These are phyloP conservation scores for Platynereis dumerilii DNA, from an alignment of 2,888 invertebrate species.

Conservation along the genomic window DNA sequence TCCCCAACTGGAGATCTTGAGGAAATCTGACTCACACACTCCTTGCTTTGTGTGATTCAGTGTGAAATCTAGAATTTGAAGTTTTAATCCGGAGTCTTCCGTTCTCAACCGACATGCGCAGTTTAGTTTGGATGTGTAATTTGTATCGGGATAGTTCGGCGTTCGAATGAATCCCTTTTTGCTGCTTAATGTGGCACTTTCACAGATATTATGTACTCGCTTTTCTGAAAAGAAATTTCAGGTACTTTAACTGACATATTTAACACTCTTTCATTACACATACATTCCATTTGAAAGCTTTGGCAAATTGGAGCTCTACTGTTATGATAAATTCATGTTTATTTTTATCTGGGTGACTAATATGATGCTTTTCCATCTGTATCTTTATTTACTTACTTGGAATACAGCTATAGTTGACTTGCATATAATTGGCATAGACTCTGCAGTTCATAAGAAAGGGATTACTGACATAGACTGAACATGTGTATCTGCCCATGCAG, in stretches of 20 bases:
- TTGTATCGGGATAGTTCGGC: slow-evolving; percentile 29
- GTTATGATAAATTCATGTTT: too few relatives aligned
- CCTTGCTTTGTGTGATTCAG: slow-evolving; percentile 18
- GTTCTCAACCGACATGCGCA: slow-evolving; percentile 30
- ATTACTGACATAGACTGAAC: slow-evolving; percentile 32
- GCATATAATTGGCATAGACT: slow-evolving; percentile 35
- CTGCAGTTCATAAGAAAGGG: slow-evolving; percentile 33
- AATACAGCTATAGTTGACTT: slow-evolving; percentile 34
- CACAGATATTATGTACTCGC: slow-evolving; percentile 20
- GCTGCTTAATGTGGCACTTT: slow-evolving; percentile 3
- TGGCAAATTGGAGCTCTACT: too few relatives aligned
- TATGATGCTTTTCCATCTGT: too few relatives aligned
- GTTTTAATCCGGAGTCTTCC: slow-evolving; percentile 20
- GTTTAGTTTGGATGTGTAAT: slow-evolving; percentile 23
- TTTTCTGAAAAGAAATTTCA: slow-evolving; percentile 11
- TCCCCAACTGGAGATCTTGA: slow-evolving; percentile 24
- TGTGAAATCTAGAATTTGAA: slow-evolving; percentile 29
- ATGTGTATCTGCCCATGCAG: slow-evolving; percentile 32
- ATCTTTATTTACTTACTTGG: slow-evolving; percentile 29
- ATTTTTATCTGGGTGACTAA: too few relatives aligned
- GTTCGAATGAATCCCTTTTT: slow-evolving; percentile 24
- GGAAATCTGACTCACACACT: slow-evolving; percentile 25
- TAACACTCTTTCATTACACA: too few relatives aligned
- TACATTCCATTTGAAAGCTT: too few relatives aligned
- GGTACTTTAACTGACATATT: too few relatives aligned